These are phyloP conservation scores for Megastigmus dorsalis DNA, from an alignment of 2,888 invertebrate genomes.

Conservation along the genomic window DNA sequence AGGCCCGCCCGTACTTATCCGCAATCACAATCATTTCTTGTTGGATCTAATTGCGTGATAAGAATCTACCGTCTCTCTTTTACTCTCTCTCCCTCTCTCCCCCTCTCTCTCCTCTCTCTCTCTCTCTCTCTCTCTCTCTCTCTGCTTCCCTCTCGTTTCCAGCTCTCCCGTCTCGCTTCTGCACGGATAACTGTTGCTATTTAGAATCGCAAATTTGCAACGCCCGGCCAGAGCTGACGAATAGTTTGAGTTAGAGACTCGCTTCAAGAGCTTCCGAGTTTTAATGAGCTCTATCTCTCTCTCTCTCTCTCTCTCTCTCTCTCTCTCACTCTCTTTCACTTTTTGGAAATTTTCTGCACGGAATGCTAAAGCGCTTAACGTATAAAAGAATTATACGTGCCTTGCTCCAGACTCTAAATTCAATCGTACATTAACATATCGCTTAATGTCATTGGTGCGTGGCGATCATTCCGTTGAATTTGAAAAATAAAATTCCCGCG, in stretches of 20 bases:
- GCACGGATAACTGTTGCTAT: slow-evolving; percentile 28
- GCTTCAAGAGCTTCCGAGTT: no score
- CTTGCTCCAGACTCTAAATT: no score
- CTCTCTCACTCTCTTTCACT: no score
- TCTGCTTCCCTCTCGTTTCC: no score
- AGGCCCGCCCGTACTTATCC: slow-evolving; percentile 44
- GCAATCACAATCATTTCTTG: slow-evolving; percentile 43
- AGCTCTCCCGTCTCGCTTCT: no score
- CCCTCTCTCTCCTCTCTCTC: slow-evolving; percentile 5
- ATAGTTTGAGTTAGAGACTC: not conserved
- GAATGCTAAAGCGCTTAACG: no score
- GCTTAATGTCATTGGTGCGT: no score
- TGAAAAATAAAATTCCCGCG: no score
- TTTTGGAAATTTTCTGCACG: no score
- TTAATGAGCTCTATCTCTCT: not conserved
- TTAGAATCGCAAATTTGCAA: slow-evolving; percentile 42
- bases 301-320: not conserved
- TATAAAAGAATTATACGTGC: no score
- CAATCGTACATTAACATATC: no score
- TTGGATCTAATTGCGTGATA: slow-evolving; percentile 41
- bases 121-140: not conserved
- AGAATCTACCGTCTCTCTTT: slow-evolving; percentile 14
- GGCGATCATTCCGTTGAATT: no score
- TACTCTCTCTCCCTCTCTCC: not conserved
- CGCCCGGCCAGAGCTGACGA: not conserved